phyloP scores from a whole-genome alignment of 1,140 invertebrate species.

The Lerema accius region DNA sequence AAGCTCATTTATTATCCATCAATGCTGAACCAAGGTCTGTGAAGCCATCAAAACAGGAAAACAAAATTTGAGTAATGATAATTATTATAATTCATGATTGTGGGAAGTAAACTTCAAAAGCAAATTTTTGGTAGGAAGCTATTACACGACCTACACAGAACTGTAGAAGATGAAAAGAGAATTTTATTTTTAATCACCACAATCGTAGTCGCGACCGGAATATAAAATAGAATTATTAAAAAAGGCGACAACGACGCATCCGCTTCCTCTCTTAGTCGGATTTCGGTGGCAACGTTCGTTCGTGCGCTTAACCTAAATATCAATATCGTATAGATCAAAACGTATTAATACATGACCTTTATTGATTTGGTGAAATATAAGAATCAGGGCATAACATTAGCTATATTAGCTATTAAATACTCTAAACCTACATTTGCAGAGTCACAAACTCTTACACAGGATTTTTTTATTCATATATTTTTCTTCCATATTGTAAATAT shows the following conservation, averaged over 20 bases:
- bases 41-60: slow-evolving; percentile 23
- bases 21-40: slow-evolving; percentile 18
- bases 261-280: slow-evolving; percentile 66
- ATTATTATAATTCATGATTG: slow-evolving; percentile 38
- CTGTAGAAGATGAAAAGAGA: slow-evolving; percentile 67
- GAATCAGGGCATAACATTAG: too few relatives aligned
- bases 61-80: slow-evolving; percentile 41
- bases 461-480: too few relatives aligned
- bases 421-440: too few relatives aligned
- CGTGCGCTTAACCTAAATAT: slow-evolving; percentile 27
- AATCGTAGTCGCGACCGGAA: slow-evolving; percentile 57
- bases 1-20: slow-evolving; percentile 17
- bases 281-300: slow-evolving; percentile 47
- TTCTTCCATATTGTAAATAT: too few relatives aligned
- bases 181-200: slow-evolving; percentile 70
- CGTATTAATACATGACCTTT: background rate
- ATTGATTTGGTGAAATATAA: too few relatives aligned
- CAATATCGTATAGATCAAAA: background rate
- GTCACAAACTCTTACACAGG: too few relatives aligned
- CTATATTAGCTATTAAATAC: too few relatives aligned
- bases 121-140: slow-evolving; percentile 51
- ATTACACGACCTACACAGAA: slow-evolving; percentile 52
- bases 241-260: slow-evolving; percentile 69
- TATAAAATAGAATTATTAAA: slow-evolving; percentile 74
- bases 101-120: slow-evolving; percentile 59